phyloP scores from a whole-genome alignment of 2,888 invertebrate genomes.

The Diploptera punctata region DNA sequence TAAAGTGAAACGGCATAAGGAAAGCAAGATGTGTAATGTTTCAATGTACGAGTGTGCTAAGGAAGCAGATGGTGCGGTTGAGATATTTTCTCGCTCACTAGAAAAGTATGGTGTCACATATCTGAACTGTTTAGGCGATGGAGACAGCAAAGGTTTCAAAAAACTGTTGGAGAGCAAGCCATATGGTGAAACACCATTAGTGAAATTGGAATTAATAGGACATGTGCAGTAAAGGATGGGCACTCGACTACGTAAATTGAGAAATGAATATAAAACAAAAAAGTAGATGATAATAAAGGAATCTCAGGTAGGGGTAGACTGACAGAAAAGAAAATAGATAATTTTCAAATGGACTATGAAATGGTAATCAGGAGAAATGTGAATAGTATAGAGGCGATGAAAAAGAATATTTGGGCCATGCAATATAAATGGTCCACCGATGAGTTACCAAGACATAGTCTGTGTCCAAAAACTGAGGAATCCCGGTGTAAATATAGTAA shows the following conservation, averaged over 20 bases:
- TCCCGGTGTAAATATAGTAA: neutral
- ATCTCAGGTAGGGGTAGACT: neutral
- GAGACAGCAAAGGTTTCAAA: slow-evolving; percentile 29
- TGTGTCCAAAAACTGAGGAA: slow-evolving; percentile 28
- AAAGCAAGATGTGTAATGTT: slow-evolving; percentile 23
- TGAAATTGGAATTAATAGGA: slow-evolving; percentile 6
- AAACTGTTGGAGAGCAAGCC: slow-evolving; percentile 16
- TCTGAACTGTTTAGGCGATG: slow-evolving; percentile 34
- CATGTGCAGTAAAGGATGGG: slow-evolving; percentile 26
- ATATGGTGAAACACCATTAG: neutral
- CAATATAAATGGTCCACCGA: slow-evolving; percentile 34
- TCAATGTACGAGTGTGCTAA: no score
- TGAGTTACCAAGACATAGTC: slow-evolving; percentile 30
- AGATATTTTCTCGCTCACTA: slow-evolving; percentile 22
- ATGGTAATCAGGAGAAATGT: slow-evolving; percentile 30
- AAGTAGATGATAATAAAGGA: slow-evolving; percentile 19
- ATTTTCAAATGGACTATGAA: slow-evolving; percentile 22
- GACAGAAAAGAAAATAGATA: slow-evolving; percentile 13
- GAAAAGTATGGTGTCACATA: no score
- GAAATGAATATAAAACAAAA: neutral
- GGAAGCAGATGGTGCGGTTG: slow-evolving; percentile 35
- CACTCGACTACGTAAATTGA: neutral
- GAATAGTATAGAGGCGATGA: slow-evolving; percentile 32
- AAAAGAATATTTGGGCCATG: slow-evolving; percentile 31
- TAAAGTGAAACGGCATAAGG: neutral